Conservation (phyloP, 2,113 vertebrate genomes). For the Stegostoma tigrinum region DNA sequence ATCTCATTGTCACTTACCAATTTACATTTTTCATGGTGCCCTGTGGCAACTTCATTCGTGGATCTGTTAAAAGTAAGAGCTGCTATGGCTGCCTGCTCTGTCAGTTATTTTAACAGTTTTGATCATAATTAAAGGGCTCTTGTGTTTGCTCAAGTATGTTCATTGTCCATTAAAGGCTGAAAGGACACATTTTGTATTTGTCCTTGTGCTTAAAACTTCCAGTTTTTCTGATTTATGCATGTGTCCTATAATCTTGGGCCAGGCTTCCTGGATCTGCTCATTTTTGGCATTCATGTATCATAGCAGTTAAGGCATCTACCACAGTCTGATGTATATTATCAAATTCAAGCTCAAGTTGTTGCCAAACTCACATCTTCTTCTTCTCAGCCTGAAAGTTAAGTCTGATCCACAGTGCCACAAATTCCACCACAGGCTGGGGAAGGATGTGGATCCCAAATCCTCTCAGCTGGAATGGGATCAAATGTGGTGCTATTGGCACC, state of each 20-base stretch:
- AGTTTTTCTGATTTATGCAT: background rate
- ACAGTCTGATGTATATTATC: background rate
- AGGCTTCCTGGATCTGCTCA: background rate
- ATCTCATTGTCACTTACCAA: background rate
- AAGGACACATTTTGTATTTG: background rate
- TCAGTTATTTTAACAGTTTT: background rate
- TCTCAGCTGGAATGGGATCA: too few species aligned
- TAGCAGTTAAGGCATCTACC: background rate
- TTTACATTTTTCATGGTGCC: background rate
- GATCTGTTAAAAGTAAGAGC: background rate
- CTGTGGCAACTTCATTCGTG: slow-evolving; percentile 1
- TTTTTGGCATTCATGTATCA: background rate
- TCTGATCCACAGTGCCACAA: too few species aligned
- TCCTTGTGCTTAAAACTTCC: background rate
- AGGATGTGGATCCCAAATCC: too few species aligned
- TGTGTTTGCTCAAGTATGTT: background rate
- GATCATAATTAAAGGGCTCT: background rate
- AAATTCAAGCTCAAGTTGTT: background rate
- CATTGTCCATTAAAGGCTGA: background rate
- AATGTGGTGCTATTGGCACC: too few species aligned
- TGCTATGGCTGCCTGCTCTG: background rate
- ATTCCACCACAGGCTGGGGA: too few species aligned
- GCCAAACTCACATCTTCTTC: background rate
- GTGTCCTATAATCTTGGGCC: background rate
- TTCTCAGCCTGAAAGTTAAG: too few species aligned